Percentiles rank a stretch among this genome's conserved stretches.
phyloP scores from a whole-genome alignment of 2,113 vertebrate genomes.

The Scytalopus superciliaris region DNA sequence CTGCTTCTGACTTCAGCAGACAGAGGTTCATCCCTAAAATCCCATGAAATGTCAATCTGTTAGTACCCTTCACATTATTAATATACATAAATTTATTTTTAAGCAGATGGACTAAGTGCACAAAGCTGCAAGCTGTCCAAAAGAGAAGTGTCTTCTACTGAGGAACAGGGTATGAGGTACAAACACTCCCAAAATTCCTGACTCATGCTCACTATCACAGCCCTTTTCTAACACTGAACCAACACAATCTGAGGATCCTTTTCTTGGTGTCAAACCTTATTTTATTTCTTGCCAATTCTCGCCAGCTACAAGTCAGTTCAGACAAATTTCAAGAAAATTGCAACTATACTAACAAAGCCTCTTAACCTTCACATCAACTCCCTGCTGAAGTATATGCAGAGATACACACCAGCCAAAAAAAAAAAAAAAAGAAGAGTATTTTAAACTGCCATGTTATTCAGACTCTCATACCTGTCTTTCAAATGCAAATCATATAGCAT shows the following conservation, averaged over 20 bases:
- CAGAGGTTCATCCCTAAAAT: not conserved
- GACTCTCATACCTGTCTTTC: not conserved
- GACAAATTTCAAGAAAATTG: not conserved
- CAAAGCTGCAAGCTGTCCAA: not conserved
- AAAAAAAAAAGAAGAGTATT: not conserved
- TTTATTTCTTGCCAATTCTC: not conserved
- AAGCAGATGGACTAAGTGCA: not conserved
- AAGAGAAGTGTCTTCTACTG: not conserved
- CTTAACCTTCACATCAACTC: rapidly evolving
- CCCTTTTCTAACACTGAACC: not conserved
- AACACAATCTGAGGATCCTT: not conserved
- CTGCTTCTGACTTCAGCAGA: not conserved
- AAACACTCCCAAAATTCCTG: not conserved
- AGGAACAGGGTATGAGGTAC: not conserved
- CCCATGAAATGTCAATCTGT: not conserved
- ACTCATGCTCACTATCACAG: not conserved
- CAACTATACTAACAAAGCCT: not conserved
- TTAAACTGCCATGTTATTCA: not conserved
- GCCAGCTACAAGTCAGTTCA: not conserved
- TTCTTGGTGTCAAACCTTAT: not conserved
- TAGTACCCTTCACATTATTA: not conserved
- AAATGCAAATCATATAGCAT: not conserved
- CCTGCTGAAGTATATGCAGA: not conserved
- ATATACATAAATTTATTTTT: not conserved
- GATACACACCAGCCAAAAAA: not conserved